Conservation (phyloP, 2,888 invertebrate genomes). For the Drosophila parthenogenetica region DNA sequence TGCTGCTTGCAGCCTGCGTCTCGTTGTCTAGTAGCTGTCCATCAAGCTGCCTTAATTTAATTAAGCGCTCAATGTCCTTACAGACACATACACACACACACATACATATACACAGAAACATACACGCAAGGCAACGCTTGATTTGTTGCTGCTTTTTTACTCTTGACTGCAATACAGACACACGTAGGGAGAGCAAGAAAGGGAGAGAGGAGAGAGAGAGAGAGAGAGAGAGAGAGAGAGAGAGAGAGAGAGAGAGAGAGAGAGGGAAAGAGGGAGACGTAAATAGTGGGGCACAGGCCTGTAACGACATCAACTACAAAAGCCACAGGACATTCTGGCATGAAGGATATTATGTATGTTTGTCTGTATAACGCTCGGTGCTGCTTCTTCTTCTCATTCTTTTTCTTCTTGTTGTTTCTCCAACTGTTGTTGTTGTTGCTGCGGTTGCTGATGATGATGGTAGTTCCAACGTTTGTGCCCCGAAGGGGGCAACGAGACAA, state of each 20-base stretch:
- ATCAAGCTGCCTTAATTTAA: conserved; percentile 77
- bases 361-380: conserved; percentile 20
- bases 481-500: conserved; percentile 63
- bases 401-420: conserved; percentile 7
- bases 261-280: not conserved
- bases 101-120: conserved; percentile 29
- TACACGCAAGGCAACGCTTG: conserved; percentile 61
- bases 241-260: not conserved
- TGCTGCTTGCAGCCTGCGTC: conserved; percentile 41
- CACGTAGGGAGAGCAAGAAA: conserved; percentile 9
- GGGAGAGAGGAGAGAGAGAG: not conserved
- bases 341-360: conserved; percentile 71
- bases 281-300: conserved; percentile 53
- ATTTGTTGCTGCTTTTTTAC: conserved; percentile 76
- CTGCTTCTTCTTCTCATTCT: conserved; percentile 2
- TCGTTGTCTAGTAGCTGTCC: conserved; percentile 78
- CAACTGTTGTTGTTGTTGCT: conserved; percentile 13
- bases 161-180: conserved; percentile 72
- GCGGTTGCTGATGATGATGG: conserved; percentile 30
- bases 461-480: conserved; percentile 47
- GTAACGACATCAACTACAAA: conserved; percentile 68
- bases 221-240: no score
- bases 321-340: conserved; percentile 77
- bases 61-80: conserved; percentile 80
- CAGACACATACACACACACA: conserved; percentile 35